A percentile compares a stretch with the other conserved stretches of the same genome.
Evolutionary conservation across 2,113 vertebrate species (phyloP).

Genomic region (Brienomyrus longianalis): DNA sequence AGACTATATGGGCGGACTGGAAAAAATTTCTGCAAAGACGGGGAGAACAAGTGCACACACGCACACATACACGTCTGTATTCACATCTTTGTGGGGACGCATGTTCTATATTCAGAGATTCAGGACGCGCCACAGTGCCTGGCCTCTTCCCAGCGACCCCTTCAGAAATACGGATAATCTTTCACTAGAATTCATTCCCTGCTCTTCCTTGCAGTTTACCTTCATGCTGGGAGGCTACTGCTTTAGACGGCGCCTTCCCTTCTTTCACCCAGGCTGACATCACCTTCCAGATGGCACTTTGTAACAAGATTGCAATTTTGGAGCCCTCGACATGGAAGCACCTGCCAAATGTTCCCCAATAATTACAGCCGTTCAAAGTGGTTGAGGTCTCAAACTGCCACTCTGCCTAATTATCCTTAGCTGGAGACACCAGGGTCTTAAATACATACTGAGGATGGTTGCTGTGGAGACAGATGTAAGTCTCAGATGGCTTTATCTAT

Average conservation of each 20-base stretch:
- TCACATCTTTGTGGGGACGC: no score
- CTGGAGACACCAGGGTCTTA: background rate
- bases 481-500: background rate
- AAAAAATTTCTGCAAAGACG: no score
- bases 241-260: no score
- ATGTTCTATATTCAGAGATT: background rate
- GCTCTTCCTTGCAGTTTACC: background rate
- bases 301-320: background rate
- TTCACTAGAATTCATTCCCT: background rate
- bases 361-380: background rate
- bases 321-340: background rate
- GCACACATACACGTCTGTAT: no score
- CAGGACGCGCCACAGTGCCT: background rate
- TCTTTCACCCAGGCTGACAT: background rate
- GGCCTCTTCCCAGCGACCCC: background rate
- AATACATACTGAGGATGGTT: background rate
- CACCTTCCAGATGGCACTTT: background rate
- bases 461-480: background rate
- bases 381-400: background rate
- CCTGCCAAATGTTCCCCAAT: slow-evolving; percentile 5
- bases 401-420: background rate
- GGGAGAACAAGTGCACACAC: no score
- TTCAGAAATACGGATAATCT: background rate
- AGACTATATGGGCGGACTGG: background rate
- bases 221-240: background rate